Conservation (phyloP, 2,888 invertebrate species). For the Strigamia transsilvanica region DNA sequence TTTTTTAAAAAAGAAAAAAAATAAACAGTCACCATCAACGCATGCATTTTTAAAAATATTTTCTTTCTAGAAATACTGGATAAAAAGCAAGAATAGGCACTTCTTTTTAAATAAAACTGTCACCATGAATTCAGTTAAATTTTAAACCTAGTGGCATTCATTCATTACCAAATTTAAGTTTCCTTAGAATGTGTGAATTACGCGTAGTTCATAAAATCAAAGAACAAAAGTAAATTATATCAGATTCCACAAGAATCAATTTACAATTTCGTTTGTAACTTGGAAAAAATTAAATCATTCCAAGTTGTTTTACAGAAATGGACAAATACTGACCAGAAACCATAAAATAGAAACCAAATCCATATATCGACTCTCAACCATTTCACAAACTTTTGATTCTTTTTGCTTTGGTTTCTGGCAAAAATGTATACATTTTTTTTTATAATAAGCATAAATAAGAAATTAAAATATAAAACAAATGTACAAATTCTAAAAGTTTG, state of each 20-base stretch:
- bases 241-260: slow-evolving; percentile 40
- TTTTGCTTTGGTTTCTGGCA: neutral
- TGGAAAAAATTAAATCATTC: neutral
- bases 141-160: neutral
- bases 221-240: neutral
- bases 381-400: neutral
- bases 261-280: slow-evolving; percentile 9
- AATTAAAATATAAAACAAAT: slow-evolving; percentile 4
- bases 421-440: slow-evolving; percentile 21
- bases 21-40: slow-evolving; percentile 16
- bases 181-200: neutral
- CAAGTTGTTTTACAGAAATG: slow-evolving; percentile 30
- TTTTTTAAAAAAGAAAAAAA: neutral
- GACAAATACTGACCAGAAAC: slow-evolving; percentile 8
- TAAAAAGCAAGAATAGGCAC: slow-evolving; percentile 31
- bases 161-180: neutral
- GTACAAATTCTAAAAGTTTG: slow-evolving; percentile 12
- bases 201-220: neutral
- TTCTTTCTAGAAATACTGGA: slow-evolving; percentile 34
- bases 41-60: slow-evolving; percentile 20
- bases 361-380: neutral
- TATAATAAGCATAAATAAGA: slow-evolving; percentile 7
- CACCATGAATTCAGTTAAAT: neutral
- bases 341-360: neutral
- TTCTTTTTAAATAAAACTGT: slow-evolving; percentile 16